Conservation (phyloP, 1,140 invertebrate genomes). For the Tetragonula clypearis region DNA sequence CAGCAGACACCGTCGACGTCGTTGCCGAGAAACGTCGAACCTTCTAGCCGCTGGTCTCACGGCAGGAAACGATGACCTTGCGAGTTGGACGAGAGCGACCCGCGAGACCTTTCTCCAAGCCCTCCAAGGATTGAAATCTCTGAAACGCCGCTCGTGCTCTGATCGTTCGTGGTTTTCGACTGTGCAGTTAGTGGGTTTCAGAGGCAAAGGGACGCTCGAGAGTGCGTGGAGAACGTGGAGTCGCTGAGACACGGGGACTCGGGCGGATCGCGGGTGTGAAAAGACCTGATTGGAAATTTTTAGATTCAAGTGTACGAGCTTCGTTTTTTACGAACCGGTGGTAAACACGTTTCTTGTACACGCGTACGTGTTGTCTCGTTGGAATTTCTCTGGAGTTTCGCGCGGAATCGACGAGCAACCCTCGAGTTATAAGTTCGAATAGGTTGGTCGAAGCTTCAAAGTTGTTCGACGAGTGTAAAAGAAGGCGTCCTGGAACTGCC, state of each 20-base stretch:
- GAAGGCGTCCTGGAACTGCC: not conserved
- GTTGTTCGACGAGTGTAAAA: not conserved
- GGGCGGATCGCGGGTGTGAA: not conserved
- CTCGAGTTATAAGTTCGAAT: not conserved
- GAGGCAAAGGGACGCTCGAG: not conserved
- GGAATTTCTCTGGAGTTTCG: no score
- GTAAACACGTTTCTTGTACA: no score
- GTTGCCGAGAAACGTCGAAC: conserved; percentile 63
- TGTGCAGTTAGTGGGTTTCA: not conserved
- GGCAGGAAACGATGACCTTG: conserved; percentile 73
- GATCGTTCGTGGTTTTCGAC: not conserved
- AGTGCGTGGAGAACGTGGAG: not conserved
- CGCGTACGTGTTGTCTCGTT: no score
- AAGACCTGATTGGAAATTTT: no score
- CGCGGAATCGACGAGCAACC: no score
- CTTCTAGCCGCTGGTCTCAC: conserved; percentile 33
- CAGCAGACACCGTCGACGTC: conserved; percentile 78
- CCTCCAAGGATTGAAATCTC: not conserved
- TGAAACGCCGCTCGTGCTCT: not conserved
- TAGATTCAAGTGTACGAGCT: no score
- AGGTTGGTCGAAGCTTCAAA: not conserved
- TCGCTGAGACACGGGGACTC: not conserved
- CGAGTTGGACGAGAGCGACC: not conserved
- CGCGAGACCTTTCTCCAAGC: not conserved
- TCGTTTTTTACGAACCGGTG: not conserved